phyloP scores from a whole-genome alignment of 2,888 invertebrate genomes.

The Lordiphosa fenestrarum region DNA sequence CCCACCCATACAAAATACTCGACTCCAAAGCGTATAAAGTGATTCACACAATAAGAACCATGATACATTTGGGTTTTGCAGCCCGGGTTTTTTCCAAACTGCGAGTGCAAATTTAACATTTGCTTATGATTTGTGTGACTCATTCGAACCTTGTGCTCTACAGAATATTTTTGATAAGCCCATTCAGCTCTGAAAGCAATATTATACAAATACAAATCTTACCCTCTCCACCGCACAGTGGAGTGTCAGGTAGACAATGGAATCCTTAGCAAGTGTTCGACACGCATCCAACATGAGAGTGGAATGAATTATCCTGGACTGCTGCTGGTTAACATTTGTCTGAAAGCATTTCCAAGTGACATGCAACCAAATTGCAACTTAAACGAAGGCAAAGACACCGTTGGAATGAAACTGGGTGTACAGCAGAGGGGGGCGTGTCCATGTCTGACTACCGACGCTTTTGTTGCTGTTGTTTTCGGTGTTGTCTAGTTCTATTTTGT shows the following conservation, averaged over 20 bases:
- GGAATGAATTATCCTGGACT: constrained; percentile 9
- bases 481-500: constrained; percentile 50
- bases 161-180: too few relatives aligned
- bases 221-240: too few relatives aligned
- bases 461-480: constrained; percentile 2
- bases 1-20: too few relatives aligned
- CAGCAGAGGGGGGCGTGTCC: neutral
- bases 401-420: neutral
- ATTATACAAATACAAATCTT: too few relatives aligned
- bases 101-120: too few relatives aligned
- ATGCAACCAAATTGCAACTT: constrained; percentile 70
- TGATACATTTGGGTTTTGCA: too few relatives aligned
- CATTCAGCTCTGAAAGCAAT: too few relatives aligned
- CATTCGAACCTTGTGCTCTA: too few relatives aligned
- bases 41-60: too few relatives aligned
- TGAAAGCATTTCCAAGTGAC: constrained; percentile 68
- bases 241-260: neutral
- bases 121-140: too few relatives aligned
- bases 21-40: too few relatives aligned
- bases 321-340: constrained; percentile 41
- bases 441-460: constrained; percentile 6
- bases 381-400: constrained; percentile 51
- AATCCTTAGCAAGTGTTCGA: constrained; percentile 6
- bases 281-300: constrained; percentile 3
- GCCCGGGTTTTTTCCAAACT: too few relatives aligned